Base-by-base conservation (phyloP, 1,140 invertebrate species). In the Goniozus legneri region DNA sequence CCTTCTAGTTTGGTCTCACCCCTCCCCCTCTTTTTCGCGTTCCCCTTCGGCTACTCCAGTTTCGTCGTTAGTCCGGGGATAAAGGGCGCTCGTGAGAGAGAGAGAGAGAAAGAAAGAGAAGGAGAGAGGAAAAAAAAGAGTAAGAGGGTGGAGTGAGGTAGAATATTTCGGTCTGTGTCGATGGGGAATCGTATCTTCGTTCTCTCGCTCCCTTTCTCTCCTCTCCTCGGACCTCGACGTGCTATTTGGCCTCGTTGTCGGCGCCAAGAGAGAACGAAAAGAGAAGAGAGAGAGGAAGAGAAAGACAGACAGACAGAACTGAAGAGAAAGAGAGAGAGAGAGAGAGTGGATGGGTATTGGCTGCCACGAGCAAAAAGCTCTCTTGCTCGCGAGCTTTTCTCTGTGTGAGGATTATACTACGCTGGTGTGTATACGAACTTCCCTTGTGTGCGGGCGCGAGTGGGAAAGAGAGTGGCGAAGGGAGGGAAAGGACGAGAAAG, bases 321-420 rank as follows among this genome's bases (percentile, higher is more conserved):
- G 22, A 18, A 19, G 16, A 15, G 30, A 32, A 43, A 21, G 14
- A 21, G 24, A 22, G 30, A 21, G 34, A 21, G 13, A 27, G 21
- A 39, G 30, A 37, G 34, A 44, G 4, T 4, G 56, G 37, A 46
- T 4, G 60, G 52, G 60, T 58, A 62, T 61, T 56, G 59, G 58
- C 60, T 55, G 52, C 52, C 44, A 61, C 53, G 53, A 56, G 60
- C 55, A 62, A 62, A 62, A 62, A 62, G 52, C 50, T 59, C 41
- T 4, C 24, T 27, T 4, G 24, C 4, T 27, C 24, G 10, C 24
- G 24, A 10, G 10, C 4, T 4, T 47, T 43, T 49, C 44, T 58
- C 33, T 34, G 50, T 50, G 43, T 45, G 44, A 8, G 32, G 6
- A 27, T 12, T 27, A 6, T 7, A 6, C 12, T 7, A 27, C 12